Percentiles rank a stretch among this genome's conserved stretches.
Conservation (phyloP, 1,140 invertebrate genomes). For the Yoshiicerus persimilis region DNA sequence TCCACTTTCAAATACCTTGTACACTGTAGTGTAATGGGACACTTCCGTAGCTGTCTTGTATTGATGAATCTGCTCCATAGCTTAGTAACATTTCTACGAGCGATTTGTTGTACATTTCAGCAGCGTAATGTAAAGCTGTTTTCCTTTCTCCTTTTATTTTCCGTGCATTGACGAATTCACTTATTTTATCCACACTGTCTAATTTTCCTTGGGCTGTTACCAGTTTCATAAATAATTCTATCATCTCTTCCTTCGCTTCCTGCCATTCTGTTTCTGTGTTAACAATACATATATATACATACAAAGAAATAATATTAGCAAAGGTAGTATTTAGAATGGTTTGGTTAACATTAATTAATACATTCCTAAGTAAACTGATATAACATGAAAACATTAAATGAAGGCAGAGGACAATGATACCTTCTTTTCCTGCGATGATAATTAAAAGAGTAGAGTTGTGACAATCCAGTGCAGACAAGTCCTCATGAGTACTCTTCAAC, state of each 20-base stretch:
- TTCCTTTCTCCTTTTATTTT: not conserved
- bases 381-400: not conserved
- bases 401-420: not conserved
- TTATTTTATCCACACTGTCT: not conserved
- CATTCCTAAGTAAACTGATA: too few species aligned
- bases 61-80: not conserved
- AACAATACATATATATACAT: too few species aligned
- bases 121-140: not conserved
- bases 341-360: too few species aligned
- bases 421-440: not conserved
- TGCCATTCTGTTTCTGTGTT: not conserved
- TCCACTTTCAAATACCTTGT: not conserved
- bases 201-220: not conserved
- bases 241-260: not conserved
- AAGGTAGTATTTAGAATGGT: too few species aligned
- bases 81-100: not conserved
- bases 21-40: not conserved
- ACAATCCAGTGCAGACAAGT: not conserved
- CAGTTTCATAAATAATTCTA: not conserved
- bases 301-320: not conserved
- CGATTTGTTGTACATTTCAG: not conserved
- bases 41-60: not conserved
- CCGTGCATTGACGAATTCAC: not conserved
- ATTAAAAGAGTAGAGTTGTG: not conserved
- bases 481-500: not conserved